Evolutionary conservation across 2,113 vertebrate species (phyloP).

Genomic region (Silurus meridionalis): DNA sequence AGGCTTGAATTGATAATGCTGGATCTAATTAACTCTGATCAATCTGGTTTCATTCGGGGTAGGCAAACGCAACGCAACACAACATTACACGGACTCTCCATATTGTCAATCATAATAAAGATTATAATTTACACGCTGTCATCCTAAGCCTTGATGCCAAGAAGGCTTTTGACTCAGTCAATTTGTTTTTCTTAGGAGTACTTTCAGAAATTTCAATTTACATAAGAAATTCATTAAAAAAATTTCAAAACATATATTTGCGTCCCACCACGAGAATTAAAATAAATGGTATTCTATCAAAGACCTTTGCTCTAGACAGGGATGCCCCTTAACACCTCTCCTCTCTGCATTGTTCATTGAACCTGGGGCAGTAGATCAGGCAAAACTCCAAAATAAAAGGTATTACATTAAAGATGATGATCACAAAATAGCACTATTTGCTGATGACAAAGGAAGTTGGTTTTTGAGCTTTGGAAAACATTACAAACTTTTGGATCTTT

Average conservation of each 20-base stretch:
- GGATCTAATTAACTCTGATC: no score
- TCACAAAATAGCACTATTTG: conserved; percentile 27
- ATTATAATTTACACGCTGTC: no score
- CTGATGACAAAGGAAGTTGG: conserved; percentile 11
- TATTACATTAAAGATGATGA: conserved; percentile 8
- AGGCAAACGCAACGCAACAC: no score
- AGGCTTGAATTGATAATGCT: no score
- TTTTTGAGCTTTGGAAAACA: neutral
- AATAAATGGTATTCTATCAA: conserved; percentile 25
- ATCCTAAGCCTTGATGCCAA: no score
- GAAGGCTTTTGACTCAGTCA: neutral
- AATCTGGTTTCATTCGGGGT: no score
- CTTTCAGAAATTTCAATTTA: conserved; percentile 18
- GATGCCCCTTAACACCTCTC: no score
- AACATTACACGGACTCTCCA: no score
- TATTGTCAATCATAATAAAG: no score
- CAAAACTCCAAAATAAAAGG: conserved; percentile 36
- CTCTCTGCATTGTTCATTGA: conserved; percentile 33
- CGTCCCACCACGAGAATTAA: neutral
- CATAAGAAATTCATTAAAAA: conserved; percentile 27
- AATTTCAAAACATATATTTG: neutral
- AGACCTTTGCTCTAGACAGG: neutral
- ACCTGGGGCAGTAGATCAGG: conserved; percentile 21
- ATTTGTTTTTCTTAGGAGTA: conserved; percentile 20
- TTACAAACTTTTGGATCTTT: neutral